These are phyloP conservation scores for Diabrotica virgifera DNA, from an alignment of 1,140 invertebrate genomes.

Conservation along the genomic window DNA sequence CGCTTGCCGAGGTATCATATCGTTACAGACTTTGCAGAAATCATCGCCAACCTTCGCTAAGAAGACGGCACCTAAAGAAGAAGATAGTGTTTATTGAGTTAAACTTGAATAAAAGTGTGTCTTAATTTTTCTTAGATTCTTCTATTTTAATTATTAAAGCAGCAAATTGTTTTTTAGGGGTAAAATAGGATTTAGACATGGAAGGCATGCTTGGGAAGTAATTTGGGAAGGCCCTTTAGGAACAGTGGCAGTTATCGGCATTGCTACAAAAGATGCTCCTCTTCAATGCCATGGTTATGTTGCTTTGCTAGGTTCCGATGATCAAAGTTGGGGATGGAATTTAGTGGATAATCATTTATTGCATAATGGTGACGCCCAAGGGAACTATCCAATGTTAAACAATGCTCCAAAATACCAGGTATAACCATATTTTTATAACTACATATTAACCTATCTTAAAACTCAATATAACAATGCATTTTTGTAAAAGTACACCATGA, in stretches of 20 bases:
- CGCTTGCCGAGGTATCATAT: too few species aligned
- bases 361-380: conserved; percentile 94
- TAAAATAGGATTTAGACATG: conserved; percentile 90
- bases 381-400: conserved; percentile 92
- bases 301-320: conserved; percentile 89
- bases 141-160: too few species aligned
- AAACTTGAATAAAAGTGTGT: too few species aligned
- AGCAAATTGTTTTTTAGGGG: conserved; percentile 47
- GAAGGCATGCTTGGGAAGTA: conserved; percentile 96
- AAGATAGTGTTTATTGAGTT: too few species aligned
- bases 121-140: too few species aligned
- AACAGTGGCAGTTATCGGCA: conserved; percentile 91
- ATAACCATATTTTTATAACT: conserved; percentile 13
- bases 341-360: conserved; percentile 95
- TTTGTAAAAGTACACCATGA: too few species aligned
- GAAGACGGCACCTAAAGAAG: too few species aligned
- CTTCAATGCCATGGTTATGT: conserved; percentile 92
- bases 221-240: conserved; percentile 98
- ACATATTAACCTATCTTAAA: too few species aligned
- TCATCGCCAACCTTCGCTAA: too few species aligned
- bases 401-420: conserved; percentile 98
- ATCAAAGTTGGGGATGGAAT: conserved; percentile 99
- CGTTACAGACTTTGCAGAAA: too few species aligned
- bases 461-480: too few species aligned
- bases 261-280: conserved; percentile 91